Conservation (phyloP, 2,797 vertebrate genomes). For the Phyllotis vaccarum region DNA sequence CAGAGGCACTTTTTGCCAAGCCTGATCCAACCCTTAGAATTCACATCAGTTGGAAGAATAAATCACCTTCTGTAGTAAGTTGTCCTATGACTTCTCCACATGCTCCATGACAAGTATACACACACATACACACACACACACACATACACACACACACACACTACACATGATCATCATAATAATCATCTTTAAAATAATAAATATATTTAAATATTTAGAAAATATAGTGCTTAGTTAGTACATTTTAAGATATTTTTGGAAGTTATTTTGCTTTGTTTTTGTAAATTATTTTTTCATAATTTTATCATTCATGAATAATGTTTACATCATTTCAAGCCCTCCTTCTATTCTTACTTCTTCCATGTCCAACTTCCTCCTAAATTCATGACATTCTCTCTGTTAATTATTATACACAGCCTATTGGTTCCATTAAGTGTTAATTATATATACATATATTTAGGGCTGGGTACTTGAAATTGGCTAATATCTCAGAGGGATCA, state of each 20-base stretch:
- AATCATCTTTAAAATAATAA: background rate
- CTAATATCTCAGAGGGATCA: background rate
- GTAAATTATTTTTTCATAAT: background rate
- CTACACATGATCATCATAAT: background rate
- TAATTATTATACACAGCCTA: background rate
- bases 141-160: background rate
- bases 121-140: background rate
- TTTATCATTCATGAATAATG: background rate
- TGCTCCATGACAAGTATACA: background rate
- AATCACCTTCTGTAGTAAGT: background rate
- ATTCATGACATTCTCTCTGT: background rate
- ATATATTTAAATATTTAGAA: background rate
- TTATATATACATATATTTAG: background rate
- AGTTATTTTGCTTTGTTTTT: background rate
- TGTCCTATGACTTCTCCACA: background rate
- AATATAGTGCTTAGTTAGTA: background rate
- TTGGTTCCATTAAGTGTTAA: no score
- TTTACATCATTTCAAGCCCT: background rate
- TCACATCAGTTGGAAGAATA: background rate
- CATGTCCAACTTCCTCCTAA: background rate
- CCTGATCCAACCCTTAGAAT: background rate
- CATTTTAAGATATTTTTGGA: background rate
- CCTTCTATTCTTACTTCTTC: background rate
- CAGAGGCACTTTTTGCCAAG: background rate
- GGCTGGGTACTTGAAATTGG: background rate